Percentiles rank a stretch among this genome's conserved stretches.
These are phyloP conservation scores for Drosophila suzukii DNA, from an alignment of 1,140 invertebrate species.

Conservation along the genomic window DNA sequence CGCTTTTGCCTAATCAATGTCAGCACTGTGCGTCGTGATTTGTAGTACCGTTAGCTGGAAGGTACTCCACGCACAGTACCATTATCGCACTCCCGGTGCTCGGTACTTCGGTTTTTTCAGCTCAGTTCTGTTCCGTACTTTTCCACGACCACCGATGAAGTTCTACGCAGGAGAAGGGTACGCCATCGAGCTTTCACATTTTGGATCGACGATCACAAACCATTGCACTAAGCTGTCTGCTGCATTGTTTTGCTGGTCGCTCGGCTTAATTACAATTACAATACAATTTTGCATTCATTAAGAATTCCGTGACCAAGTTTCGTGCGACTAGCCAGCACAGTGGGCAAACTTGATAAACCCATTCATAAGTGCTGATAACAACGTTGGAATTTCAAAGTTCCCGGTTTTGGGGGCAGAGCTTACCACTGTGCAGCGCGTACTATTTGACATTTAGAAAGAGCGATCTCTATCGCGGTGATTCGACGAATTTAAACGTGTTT, in stretches of 20 bases:
- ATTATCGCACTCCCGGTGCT: constrained; percentile 54
- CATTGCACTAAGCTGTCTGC: constrained; percentile 15
- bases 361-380: constrained; percentile 1
- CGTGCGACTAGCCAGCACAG: constrained; percentile 9
- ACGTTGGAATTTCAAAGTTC: background rate
- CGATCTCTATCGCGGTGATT: constrained; percentile 42
- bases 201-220: constrained; percentile 10
- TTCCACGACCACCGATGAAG: constrained; percentile 50
- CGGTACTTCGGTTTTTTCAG: constrained; percentile 27
- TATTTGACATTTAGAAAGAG: constrained; percentile 66
- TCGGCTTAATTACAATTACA: constrained; percentile 34
- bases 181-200: background rate
- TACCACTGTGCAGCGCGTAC: constrained; percentile 47
- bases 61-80: constrained; percentile 69
- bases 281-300: constrained; percentile 36
- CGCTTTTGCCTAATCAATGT: constrained; percentile 41
- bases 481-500: constrained; percentile 13
- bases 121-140: constrained; percentile 53
- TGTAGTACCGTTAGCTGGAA: constrained; percentile 38
- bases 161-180: constrained; percentile 34
- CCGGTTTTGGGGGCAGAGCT: background rate
- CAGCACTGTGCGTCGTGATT: constrained; percentile 54
- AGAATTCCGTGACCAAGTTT: constrained; percentile 23
- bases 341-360: background rate
- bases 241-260: constrained; percentile 4